phyloP scores from a whole-genome alignment of 2,888 invertebrate species.

The Drosophila ezoana region DNA sequence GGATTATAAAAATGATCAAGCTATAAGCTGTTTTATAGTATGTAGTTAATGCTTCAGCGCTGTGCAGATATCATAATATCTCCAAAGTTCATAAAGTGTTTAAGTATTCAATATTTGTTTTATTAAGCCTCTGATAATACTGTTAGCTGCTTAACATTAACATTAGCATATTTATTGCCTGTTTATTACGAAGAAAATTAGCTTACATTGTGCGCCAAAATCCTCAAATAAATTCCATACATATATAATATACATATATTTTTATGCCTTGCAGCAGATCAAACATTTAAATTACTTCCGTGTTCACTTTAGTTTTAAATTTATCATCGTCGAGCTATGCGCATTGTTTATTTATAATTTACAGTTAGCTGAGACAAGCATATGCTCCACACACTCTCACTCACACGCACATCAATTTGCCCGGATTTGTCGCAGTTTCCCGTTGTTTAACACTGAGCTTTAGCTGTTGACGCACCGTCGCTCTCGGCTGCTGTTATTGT shows the following conservation, averaged over 20 bases:
- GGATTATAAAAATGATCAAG: too few species aligned
- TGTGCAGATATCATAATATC: background rate
- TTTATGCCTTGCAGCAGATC: conserved; percentile 7
- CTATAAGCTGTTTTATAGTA: too few species aligned
- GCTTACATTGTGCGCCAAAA: conserved; percentile 2
- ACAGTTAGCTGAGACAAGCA: conserved; percentile 32
- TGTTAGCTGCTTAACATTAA: conserved; percentile 8
- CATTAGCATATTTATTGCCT: conserved; percentile 42
- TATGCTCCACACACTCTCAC: conserved; percentile 37
- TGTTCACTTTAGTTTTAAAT: conserved; percentile 47
- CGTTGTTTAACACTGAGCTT: conserved; percentile 44
- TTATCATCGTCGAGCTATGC: conserved; percentile 40
- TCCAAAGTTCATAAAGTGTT: background rate
- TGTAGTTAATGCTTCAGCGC: too few species aligned
- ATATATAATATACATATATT: conserved; percentile 2
- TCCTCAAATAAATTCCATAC: background rate
- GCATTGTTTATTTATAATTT: conserved; percentile 69
- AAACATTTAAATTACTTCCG: conserved; percentile 25
- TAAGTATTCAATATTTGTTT: background rate
- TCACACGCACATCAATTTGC: conserved; percentile 21
- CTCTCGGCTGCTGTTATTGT: conserved; percentile 61
- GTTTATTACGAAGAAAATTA: background rate
- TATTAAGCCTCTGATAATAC: conserved; percentile 5
- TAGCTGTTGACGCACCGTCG: conserved; percentile 41
- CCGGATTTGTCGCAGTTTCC: conserved; percentile 43